phyloP scores from a whole-genome alignment of 2,113 vertebrate genomes.

The Fukomys damarensis region DNA sequence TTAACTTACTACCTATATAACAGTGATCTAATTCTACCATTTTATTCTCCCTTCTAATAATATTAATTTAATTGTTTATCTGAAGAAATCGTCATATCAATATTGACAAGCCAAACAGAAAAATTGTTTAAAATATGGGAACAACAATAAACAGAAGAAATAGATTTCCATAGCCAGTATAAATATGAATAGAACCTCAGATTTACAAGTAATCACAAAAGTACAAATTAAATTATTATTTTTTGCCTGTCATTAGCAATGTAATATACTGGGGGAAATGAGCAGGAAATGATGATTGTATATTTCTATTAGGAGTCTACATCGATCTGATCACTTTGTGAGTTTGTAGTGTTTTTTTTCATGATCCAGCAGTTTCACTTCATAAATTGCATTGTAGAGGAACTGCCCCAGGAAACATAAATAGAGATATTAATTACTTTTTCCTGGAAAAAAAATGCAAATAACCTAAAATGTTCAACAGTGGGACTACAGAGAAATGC shows the following conservation, averaged over 20 bases:
- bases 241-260: not conserved
- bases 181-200: not conserved
- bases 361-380: not conserved
- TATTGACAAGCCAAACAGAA: not conserved
- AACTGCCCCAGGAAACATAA: not conserved
- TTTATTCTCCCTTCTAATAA: not conserved
- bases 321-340: not conserved
- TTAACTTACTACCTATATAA: not conserved
- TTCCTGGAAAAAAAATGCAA: not conserved
- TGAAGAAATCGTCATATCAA: not conserved
- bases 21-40: not conserved
- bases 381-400: not conserved
- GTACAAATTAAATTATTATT: not conserved
- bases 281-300: not conserved
- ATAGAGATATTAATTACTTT: not conserved
- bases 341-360: not conserved
- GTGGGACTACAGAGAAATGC: not conserved
- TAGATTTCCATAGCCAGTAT: not conserved
- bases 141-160: not conserved
- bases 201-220: not conserved
- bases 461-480: not conserved
- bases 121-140: not conserved
- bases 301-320: not conserved
- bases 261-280: not conserved
- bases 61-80: slow-evolving; percentile 16